These are phyloP conservation scores for Phycodurus eques DNA, from an alignment of 2,113 vertebrate genomes.

Conservation along the genomic window DNA sequence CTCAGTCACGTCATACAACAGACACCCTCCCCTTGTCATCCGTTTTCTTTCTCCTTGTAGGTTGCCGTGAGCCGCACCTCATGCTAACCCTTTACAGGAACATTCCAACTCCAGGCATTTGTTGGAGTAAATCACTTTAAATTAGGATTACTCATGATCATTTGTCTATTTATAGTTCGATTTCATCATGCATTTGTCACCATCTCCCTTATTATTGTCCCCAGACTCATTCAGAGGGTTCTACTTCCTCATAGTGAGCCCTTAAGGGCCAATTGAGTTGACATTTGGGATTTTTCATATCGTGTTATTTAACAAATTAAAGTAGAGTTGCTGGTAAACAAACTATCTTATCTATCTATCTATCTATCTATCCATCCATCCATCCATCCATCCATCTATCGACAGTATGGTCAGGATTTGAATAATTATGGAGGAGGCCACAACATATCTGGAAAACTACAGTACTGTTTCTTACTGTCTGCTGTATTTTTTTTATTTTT, in stretches of 20 bases:
- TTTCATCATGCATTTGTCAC: background rate
- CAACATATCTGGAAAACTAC: too few relatives aligned
- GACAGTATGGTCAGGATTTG: too few relatives aligned
- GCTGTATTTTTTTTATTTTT: too few relatives aligned
- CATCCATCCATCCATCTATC: too few relatives aligned
- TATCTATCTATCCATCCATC: too few relatives aligned
- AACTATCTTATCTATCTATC: too few relatives aligned
- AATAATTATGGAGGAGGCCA: too few relatives aligned
- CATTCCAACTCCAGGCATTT: background rate
- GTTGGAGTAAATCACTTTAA: too few relatives aligned
- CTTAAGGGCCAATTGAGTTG: background rate
- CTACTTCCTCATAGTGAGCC: background rate
- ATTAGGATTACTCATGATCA: background rate
- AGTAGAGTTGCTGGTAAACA: slow-evolving; percentile 13
- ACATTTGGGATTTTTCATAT: background rate
- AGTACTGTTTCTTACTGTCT: too few relatives aligned
- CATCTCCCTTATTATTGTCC: background rate
- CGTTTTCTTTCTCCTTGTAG: background rate
- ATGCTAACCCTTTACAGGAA: background rate
- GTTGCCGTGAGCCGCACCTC: background rate
- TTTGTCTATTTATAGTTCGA: background rate
- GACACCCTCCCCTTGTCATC: too few relatives aligned
- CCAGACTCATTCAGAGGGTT: background rate
- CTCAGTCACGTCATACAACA: background rate
- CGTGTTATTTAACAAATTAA: too few relatives aligned